These are phyloP conservation scores for Nemoura dubitans DNA, from an alignment of 2,888 invertebrate species.

Conservation along the genomic window DNA sequence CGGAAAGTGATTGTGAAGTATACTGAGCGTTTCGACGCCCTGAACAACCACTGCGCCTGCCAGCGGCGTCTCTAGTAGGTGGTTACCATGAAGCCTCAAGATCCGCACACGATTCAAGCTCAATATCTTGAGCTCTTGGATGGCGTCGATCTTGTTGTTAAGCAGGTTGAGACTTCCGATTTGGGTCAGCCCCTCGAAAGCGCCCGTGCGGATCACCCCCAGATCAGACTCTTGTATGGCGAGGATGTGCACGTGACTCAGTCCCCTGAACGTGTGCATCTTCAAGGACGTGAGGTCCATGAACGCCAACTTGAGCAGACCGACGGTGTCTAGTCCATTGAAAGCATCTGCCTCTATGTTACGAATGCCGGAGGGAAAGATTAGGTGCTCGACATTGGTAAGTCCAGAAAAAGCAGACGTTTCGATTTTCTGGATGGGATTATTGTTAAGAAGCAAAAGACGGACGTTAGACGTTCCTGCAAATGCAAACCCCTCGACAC, in stretches of 20 bases:
- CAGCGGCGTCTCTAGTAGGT: slow-evolving; percentile 79
- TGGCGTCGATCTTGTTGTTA: slow-evolving; percentile 85
- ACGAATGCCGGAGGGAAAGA: slow-evolving; percentile 82
- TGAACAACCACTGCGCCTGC: slow-evolving; percentile 74
- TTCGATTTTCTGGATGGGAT: slow-evolving; percentile 81
- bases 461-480: slow-evolving; percentile 87
- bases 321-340: slow-evolving; percentile 83
- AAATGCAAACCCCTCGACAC: slow-evolving; percentile 78
- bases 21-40: slow-evolving; percentile 76
- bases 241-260: slow-evolving; percentile 77
- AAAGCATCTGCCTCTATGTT: slow-evolving; percentile 83
- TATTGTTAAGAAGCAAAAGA: slow-evolving; percentile 82
- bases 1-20: slow-evolving; percentile 83
- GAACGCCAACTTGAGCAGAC: slow-evolving; percentile 80
- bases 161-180: slow-evolving; percentile 79
- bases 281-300: slow-evolving; percentile 81
- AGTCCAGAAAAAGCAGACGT: slow-evolving; percentile 86
- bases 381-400: slow-evolving; percentile 82
- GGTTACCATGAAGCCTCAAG: slow-evolving; percentile 82
- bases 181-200: slow-evolving; percentile 78
- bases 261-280: slow-evolving; percentile 78
- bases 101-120: slow-evolving; percentile 76
- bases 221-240: slow-evolving; percentile 85
- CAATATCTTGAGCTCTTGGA: slow-evolving; percentile 77
- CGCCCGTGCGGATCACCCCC: slow-evolving; percentile 76